These are phyloP conservation scores for Andrena trimmerana DNA, from an alignment of 2,888 invertebrate species.

Conservation along the genomic window DNA sequence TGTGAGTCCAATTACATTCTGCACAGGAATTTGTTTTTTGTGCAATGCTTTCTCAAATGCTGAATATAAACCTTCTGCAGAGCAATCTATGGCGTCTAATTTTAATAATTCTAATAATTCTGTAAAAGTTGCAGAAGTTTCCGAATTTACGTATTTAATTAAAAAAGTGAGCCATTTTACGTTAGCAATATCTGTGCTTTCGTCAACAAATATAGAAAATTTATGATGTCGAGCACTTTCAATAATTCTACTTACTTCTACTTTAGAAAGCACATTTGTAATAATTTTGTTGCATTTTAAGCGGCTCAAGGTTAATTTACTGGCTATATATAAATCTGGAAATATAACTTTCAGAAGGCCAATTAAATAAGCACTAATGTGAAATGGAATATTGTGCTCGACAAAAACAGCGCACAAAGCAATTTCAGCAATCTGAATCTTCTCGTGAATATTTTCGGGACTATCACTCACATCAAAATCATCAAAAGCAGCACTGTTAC, in stretches of 20 bases:
- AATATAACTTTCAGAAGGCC: not conserved
- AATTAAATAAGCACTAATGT: slow-evolving; percentile 3
- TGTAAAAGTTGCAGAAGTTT: slow-evolving; percentile 1
- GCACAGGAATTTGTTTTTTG: slow-evolving; percentile 3
- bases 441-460: no score
- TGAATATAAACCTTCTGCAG: slow-evolving; percentile 7
- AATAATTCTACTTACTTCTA: slow-evolving; percentile 4
- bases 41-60: slow-evolving; percentile 9
- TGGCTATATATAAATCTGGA: not conserved
- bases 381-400: not conserved
- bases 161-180: slow-evolving; percentile 4
- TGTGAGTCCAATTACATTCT: slow-evolving; percentile 6
- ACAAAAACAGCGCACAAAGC: slow-evolving; percentile 2
- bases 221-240: slow-evolving; percentile 8
- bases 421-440: not conserved
- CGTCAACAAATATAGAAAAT: slow-evolving; percentile 7
- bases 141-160: slow-evolving; percentile 1
- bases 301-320: slow-evolving; percentile 3
- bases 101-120: slow-evolving; percentile 1
- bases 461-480: no score
- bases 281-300: not conserved
- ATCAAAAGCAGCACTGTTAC: not conserved
- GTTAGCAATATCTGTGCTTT: not conserved
- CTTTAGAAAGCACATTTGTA: slow-evolving; percentile 10
- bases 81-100: slow-evolving; percentile 1